Evolutionary conservation across 2,888 invertebrate genomes (phyloP), one percentile per base, ranked within the genome.

Genomic region (Lasioglossum vierecki): DNA sequence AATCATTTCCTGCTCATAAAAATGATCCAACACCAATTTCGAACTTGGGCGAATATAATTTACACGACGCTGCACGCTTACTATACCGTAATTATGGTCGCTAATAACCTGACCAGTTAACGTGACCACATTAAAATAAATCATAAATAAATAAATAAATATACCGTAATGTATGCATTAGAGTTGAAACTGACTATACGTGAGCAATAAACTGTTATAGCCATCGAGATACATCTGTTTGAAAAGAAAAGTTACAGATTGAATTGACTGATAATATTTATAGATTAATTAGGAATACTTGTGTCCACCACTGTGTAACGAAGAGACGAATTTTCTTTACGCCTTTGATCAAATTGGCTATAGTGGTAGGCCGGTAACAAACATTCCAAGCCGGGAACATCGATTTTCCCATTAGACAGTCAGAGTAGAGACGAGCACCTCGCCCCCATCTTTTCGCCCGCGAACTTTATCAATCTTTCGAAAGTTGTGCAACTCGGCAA

Each of bases 381-480:
- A 70, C 41, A 70, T 70, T 70, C 70, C 22, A 1, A 22, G 39
- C 41, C 39, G 4, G 18, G 68, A 22, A 41, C 41, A 77, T 77
- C 49, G 53, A 77, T 53, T 70, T 68, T 70, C 68, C 73, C 68
- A n/a, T 30, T 44, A 53, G 53, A 70, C 13, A 46, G 30, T 44
- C 30, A 13, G 30, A 66, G 26, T n/a, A 57, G 11, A n/a, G n/a
- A n/a, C 66, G 35, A 66, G 66, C 66, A 39, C 5, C 44, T 13
- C 49, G n/a, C 4, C 13, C 63, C 8, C n/a, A 15, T 5, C 11
- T 49, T 41, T 22, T 15, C 57, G 6, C 35, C 44, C 70, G 13
- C 39, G 26, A 70, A 76, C 76, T 76, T 44, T n/a, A 82, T 82
- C 83, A 83, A 82, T 83, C 83, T 82, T 76, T 57, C 66, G 39